Percentiles rank a stretch among this genome's conserved stretches.
Conservation (phyloP, 2,888 invertebrate genomes). For the Agrenia bidenticulata region DNA sequence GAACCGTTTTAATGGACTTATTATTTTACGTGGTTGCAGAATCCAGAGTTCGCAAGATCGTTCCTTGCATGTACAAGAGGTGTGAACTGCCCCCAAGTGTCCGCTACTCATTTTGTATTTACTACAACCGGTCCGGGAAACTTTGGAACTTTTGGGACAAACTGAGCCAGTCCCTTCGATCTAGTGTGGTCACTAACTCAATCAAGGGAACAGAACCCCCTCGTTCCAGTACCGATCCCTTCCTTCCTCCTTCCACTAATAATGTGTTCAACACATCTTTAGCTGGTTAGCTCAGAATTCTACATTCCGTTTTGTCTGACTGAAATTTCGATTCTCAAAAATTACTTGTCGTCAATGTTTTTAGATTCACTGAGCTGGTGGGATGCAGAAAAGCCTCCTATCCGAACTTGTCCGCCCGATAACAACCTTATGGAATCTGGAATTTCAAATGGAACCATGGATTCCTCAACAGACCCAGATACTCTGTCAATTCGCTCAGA, state of each 20-base stretch:
- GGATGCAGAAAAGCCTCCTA: conserved; percentile 35
- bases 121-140: conserved; percentile 61
- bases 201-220: no score
- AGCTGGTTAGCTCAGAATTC: no score
- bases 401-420: background rate
- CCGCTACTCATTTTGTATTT: conserved; percentile 67
- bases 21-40: conserved; percentile 54
- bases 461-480: conserved; percentile 30
- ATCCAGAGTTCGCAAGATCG: conserved; percentile 65
- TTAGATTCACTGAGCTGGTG: conserved; percentile 29
- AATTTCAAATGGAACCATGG: conserved; percentile 10
- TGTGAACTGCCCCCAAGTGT: conserved; percentile 68
- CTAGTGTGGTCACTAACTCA: background rate
- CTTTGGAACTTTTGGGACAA: conserved; percentile 73
- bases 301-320: no score
- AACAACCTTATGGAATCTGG: background rate
- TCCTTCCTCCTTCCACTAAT: no score
- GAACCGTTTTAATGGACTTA: background rate
- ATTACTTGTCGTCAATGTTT: background rate
- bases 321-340: background rate
- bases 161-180: conserved; percentile 60
- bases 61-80: conserved; percentile 69
- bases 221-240: no score
- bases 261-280: no score
- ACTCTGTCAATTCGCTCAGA: conserved; percentile 42